Percentiles rank a stretch among this genome's conserved stretches.
phyloP scores from a whole-genome alignment of 2,797 vertebrate genomes.

The Neomorphus geoffroyi region DNA sequence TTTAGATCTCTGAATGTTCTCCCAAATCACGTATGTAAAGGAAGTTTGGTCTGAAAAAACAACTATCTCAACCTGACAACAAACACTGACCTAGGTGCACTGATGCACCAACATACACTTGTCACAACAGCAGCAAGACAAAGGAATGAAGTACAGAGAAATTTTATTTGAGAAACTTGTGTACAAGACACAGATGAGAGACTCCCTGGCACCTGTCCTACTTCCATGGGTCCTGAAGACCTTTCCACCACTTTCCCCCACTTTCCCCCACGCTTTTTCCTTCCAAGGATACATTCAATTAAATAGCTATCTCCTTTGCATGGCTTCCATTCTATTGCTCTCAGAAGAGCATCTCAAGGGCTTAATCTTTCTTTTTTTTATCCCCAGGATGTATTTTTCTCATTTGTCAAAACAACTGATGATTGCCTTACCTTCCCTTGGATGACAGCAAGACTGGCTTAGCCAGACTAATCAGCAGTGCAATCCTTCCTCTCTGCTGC shows the following conservation, averaged over 20 bases:
- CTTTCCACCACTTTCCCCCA: no score
- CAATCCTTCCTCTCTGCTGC: neutral
- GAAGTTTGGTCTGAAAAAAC: neutral
- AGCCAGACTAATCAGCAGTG: neutral
- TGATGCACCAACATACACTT: neutral
- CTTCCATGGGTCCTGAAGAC: no score
- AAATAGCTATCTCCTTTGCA: neutral
- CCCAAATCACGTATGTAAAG: no score
- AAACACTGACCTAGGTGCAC: no score
- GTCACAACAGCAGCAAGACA: neutral
- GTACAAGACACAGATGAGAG: no score
- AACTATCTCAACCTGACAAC: neutral
- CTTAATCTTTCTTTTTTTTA: neutral
- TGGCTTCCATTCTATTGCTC: neutral
- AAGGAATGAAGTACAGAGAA: fast-evolving
- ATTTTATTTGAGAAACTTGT: neutral
- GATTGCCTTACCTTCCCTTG: neutral
- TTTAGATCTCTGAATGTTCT: neutral
- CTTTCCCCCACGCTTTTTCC: neutral
- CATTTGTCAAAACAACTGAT: neutral
- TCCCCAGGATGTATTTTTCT: no score
- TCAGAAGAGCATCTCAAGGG: neutral
- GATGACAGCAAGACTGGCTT: neutral
- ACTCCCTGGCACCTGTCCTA: no score
- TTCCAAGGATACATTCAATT: neutral